A percentile compares a stretch with the other conserved stretches of the same genome.
These are phyloP conservation scores for Anoplopoma fimbria DNA, from an alignment of 2,113 vertebrate species.

Conservation along the genomic window DNA sequence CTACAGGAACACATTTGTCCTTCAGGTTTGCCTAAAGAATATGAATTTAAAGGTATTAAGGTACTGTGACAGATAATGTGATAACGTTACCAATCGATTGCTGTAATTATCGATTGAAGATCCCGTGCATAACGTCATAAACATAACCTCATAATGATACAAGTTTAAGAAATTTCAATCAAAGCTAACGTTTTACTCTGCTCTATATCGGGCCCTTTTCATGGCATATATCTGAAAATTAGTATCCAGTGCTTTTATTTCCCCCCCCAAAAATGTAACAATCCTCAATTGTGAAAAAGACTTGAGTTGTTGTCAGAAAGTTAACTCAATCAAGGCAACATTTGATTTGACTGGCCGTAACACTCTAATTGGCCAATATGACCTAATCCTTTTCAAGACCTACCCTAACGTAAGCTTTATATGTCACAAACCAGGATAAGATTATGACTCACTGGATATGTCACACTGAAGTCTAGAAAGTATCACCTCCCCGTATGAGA, in stretches of 20 bases:
- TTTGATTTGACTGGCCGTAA: not conserved
- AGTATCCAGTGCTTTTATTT: not conserved
- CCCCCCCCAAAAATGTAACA: not conserved
- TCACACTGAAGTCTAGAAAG: conserved; percentile 36
- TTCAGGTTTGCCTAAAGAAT: conserved; percentile 39
- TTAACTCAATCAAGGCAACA: conserved; percentile 8
- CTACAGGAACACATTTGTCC: conserved; percentile 44
- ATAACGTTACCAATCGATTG: conserved; percentile 6
- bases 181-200: not conserved
- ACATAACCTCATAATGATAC: not conserved
- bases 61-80: not conserved
- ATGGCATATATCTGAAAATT: conserved; percentile 10
- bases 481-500: conserved; percentile 33
- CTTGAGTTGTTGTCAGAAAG: not conserved
- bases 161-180: not conserved
- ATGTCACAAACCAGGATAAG: conserved; percentile 17
- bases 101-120: not conserved
- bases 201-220: not conserved
- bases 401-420: conserved; percentile 1
- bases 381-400: conserved; percentile 4
- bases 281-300: conserved; percentile 11
- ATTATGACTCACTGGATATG: conserved; percentile 30
- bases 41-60: not conserved
- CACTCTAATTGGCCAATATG: not conserved
- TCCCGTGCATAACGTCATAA: not conserved